Conservation (phyloP, 1,140 invertebrate species). For the Magallana angulata region DNA sequence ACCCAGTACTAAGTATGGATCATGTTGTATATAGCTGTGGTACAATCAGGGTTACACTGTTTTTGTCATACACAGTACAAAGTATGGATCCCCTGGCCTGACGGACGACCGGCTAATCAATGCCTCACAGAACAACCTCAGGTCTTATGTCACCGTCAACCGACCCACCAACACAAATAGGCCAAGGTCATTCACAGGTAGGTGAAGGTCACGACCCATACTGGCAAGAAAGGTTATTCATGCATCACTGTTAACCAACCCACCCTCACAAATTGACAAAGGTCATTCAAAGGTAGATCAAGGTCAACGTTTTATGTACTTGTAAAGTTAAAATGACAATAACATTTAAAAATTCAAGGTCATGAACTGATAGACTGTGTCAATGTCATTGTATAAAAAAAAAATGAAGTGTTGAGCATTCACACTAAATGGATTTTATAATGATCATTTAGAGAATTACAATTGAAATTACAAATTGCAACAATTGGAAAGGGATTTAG, state of each 20-base stretch:
- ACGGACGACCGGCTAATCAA: constrained; percentile 74
- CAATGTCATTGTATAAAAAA: too few relatives aligned
- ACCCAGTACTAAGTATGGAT: too few relatives aligned
- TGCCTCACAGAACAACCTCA: constrained; percentile 70
- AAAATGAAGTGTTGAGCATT: too few relatives aligned
- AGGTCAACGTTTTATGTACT: neutral
- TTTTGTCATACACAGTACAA: constrained; percentile 63
- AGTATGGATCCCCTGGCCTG: constrained; percentile 61
- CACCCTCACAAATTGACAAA: neutral
- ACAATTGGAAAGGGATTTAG: too few relatives aligned
- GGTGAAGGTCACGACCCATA: neutral
- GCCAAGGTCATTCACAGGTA: constrained; percentile 45
- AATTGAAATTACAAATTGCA: too few relatives aligned
- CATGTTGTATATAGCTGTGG: too few relatives aligned
- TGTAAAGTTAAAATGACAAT: too few relatives aligned
- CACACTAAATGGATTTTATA: too few relatives aligned
- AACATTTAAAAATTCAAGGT: too few relatives aligned
- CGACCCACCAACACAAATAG: constrained; percentile 66
- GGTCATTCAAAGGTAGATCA: neutral
- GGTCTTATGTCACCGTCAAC: constrained; percentile 75
- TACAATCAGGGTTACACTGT: neutral
- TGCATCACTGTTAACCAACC: neutral
- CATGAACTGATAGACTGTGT: too few relatives aligned
- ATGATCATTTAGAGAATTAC: too few relatives aligned
- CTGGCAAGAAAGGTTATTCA: neutral